A percentile compares a stretch with the other conserved stretches of the same genome.
phyloP scores from a whole-genome alignment of 2,113 vertebrate genomes.

The Aptenodytes forsteri region DNA sequence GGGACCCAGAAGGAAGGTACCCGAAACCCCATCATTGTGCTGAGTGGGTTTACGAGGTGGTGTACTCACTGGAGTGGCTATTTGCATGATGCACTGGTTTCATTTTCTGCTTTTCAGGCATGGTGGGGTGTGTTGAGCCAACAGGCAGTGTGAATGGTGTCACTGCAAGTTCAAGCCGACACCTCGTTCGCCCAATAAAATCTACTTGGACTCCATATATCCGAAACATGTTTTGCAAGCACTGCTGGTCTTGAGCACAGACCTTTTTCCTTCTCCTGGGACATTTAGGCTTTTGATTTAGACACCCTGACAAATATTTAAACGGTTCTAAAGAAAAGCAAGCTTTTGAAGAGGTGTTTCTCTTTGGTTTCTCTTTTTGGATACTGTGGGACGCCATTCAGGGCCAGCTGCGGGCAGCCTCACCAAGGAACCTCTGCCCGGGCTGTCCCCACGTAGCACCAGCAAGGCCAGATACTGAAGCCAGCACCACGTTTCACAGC shows the following conservation, averaged over 20 bases:
- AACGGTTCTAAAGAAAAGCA: not conserved
- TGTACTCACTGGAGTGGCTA: not conserved
- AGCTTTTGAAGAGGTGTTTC: not conserved
- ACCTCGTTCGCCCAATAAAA: not conserved
- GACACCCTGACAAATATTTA: not conserved
- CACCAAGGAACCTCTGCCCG: not conserved
- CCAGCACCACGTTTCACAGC: not conserved
- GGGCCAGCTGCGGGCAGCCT: not conserved
- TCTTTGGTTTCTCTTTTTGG: not conserved
- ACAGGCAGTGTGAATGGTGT: not conserved
- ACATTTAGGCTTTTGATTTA: not conserved
- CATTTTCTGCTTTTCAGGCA: not conserved
- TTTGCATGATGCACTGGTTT: not conserved
- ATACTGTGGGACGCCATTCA: fast-evolving
- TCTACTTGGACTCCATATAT: not conserved
- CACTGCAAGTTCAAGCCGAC: not conserved
- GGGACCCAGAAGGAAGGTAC: not conserved
- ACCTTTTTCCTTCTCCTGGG: not conserved
- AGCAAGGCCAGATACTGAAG: not conserved
- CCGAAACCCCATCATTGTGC: not conserved
- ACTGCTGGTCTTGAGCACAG: not conserved
- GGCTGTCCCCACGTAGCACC: not conserved
- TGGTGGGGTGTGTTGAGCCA: not conserved
- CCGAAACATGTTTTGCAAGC: not conserved
- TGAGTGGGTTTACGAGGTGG: not conserved